Evolutionary conservation across 2,113 vertebrate species (phyloP), one percentile per base, ranked within the genome.

Genomic region (Petrocephalus zakoni): DNA sequence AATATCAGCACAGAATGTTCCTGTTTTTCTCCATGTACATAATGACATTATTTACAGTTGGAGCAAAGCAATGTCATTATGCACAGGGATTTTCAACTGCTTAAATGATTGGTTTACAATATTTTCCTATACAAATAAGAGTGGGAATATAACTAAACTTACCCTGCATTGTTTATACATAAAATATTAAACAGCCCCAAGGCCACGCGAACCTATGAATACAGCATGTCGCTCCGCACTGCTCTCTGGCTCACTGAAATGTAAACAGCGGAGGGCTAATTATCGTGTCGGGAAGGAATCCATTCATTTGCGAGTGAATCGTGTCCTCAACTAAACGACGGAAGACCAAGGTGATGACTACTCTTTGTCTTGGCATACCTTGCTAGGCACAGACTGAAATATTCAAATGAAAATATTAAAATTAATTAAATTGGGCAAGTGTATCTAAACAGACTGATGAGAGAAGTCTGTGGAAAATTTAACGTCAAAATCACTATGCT

Each of bases 101-200:
- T 89, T 83, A 89, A 89, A 85, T 56, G 82, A 86, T 42, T 72
- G 46, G 15, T 34, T 25, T 68, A 64, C 42, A 85, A 61, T 89
- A 88, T 84, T 84, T 53, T 61, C 46, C 21, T 85, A 85, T 64
- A 88, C 81, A 88, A 88, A 88, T 51, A 85, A 52, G 49, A 88
- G 19, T 34, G 78, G 53, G 37, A 61, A 83, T 56, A 88, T 58
- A 49, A 82, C 4, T 42, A 88, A 21, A 87, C 47, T 47, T 25
- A 51, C 58, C n/a, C 47, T 13, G n/a, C 47, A 25, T 85, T 25
- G 46, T 88, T 68, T 85, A 25, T 55, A 84, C 78, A 88, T 85
- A 22, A 88, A 88, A 88, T 56, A 81, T 88, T 83, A 88, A 88
- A 61, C 42, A 64, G 81, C 88, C 88, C 55, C 37, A 64, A 47